These are phyloP conservation scores for Drosophila athabasca DNA, from an alignment of 1,140 invertebrate species.

Conservation along the genomic window DNA sequence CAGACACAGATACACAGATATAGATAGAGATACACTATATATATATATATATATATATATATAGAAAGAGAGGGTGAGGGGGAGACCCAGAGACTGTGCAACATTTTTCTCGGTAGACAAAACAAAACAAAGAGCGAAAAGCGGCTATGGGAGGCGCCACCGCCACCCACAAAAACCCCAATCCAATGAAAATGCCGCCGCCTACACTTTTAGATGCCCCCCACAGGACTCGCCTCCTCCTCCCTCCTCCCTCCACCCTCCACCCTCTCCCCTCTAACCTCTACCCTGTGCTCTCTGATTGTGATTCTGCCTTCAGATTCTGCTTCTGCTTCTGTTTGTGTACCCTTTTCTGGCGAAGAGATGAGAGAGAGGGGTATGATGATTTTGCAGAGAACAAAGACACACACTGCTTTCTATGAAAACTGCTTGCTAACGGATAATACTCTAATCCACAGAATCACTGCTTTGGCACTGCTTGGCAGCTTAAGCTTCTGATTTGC, in stretches of 20 bases:
- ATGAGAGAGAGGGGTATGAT: too few species aligned
- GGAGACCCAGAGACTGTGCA: constrained; percentile 21
- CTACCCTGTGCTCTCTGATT: background rate
- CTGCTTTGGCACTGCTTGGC: too few species aligned
- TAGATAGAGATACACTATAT: constrained; percentile 8
- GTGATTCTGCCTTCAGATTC: background rate
- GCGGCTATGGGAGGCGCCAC: constrained; percentile 29
- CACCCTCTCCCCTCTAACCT: too few species aligned
- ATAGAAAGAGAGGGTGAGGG: constrained; percentile 10
- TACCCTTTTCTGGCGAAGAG: too few species aligned
- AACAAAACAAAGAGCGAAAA: constrained; percentile 47
- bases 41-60: background rate
- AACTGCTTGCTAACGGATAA: too few species aligned
- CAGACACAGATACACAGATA: background rate
- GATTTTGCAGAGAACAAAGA: too few species aligned
- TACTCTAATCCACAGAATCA: too few species aligned
- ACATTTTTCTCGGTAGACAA: constrained; percentile 51
- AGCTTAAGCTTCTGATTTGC: too few species aligned
- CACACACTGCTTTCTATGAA: too few species aligned
- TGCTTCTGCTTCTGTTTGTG: too few species aligned
- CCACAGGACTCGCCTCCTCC: background rate
- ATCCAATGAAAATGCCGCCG: constrained; percentile 10
- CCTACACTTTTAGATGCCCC: constrained; percentile 32
- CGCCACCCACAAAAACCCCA: constrained; percentile 1
- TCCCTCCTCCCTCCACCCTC: background rate